Base-by-base conservation (phyloP, 2,888 invertebrate species). In the Scelioninae gen. 1 region DNA sequence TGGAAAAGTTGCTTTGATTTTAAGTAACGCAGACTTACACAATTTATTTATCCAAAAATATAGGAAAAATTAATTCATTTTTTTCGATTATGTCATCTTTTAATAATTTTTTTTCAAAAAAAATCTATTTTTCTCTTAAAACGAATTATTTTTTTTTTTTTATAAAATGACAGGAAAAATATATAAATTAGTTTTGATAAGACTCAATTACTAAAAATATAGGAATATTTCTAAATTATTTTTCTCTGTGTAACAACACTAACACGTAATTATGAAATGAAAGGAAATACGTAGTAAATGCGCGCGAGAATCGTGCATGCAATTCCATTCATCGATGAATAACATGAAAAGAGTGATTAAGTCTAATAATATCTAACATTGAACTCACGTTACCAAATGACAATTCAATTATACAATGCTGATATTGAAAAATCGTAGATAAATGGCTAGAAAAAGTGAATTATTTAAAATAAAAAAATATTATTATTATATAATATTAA, bases 361-460 rank as follows among this genome's bases (percentile, higher is more conserved):
- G 13, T 62, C 47, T 51, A 66, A 66, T 53, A 66, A 40, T 53
- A 53, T 40, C 65, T 29, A 40, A 16, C 49, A 49, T 63, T 63
- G 63, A 63, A 63, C 34, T 49, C 34, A 5, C 15, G 34, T 16
- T 34, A 49, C 49, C 16, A 34, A 63, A 47, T 63, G 47, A 49
- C 49, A 16, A 63, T 49, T 63, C 63, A 40, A 66, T 66, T 53
- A 53, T 53, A 51, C 23, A 49, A 65, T 38, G 11, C 8, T 62
- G 62, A 62, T 47, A 11, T 11, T 16, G 7, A 60, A 11, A 16
- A 38, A 58, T 6, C 45, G 13, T 15, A 5, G 45, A 47, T 11
- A 47, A 11, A 43, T 10, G 1, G 29, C 13, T 4, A 4, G 1
- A 13, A 13, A 31, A 4, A 38, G 38, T 10, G 6, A n/a, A 11